Evolutionary conservation across 1,140 invertebrate species (phyloP).

Genomic region (Scylla paramamosain): DNA sequence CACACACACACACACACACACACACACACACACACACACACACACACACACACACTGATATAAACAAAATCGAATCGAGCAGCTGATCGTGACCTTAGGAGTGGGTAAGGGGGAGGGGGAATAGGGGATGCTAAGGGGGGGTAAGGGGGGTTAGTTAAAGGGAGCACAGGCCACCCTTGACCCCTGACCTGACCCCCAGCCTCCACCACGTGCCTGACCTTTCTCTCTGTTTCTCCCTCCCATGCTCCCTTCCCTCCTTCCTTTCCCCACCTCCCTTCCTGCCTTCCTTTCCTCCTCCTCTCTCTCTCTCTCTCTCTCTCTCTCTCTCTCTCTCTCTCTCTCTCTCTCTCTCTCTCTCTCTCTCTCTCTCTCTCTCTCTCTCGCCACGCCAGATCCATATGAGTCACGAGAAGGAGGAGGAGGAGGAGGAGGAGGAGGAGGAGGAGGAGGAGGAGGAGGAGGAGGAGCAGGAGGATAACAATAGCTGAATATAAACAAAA

Average conservation of each 20-base stretch:
- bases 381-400: background rate
- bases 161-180: background rate
- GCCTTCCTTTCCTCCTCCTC: too few relatives aligned
- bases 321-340: too few relatives aligned
- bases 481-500: background rate
- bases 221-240: background rate
- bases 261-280: background rate
- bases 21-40: background rate
- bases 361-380: too few relatives aligned
- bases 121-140: background rate
- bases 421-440: background rate
- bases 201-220: constrained; percentile 7
- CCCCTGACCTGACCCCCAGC: background rate
- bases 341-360: too few relatives aligned
- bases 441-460: background rate
- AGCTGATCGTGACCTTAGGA: background rate
- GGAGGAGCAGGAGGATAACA: too few relatives aligned
- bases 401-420: background rate
- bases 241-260: background rate
- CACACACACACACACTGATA: background rate
- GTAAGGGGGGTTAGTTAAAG: too few relatives aligned
- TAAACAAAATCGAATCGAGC: background rate
- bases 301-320: too few relatives aligned
- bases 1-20: background rate
- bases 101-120: background rate